A percentile compares a stretch with the other conserved stretches of the same genome.
Evolutionary conservation across 1,140 invertebrate genomes (phyloP).

Genomic region (Bombyx mandarina): DNA sequence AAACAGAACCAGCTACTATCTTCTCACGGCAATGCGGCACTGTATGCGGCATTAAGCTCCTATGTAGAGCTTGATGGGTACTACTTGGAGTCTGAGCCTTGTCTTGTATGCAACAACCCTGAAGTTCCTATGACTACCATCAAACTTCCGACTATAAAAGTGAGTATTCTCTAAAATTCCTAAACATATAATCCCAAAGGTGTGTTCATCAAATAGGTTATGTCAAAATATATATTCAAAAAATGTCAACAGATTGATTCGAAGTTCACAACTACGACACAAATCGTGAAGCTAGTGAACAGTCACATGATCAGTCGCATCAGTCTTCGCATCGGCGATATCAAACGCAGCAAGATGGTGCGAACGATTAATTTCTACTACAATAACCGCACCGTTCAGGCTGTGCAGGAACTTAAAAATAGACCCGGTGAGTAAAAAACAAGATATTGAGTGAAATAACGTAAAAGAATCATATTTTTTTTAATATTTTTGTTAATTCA

Average conservation of each 20-base stretch:
- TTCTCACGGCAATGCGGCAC: conserved; percentile 93
- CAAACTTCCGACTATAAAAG: conserved; percentile 94
- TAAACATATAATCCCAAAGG: too few species aligned
- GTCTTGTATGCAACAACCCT: conserved; percentile 97
- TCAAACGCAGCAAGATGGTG: conserved; percentile 98
- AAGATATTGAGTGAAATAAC: too few species aligned
- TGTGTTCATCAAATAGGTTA: too few species aligned
- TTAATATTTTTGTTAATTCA: too few species aligned
- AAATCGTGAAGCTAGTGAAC: conserved; percentile 96
- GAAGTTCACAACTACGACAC: conserved; percentile 97
- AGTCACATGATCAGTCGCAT: conserved; percentile 97
- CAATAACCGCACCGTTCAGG: conserved; percentile 95
- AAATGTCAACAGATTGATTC: conserved; percentile 82
- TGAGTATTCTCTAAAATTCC: conserved; percentile 22
- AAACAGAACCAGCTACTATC: conserved; percentile 90
- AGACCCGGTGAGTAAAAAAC: conserved; percentile 74
- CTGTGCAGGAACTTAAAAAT: conserved; percentile 97
- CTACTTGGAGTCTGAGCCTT: conserved; percentile 97
- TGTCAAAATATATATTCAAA: too few species aligned
- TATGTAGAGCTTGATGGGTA: conserved; percentile 96
- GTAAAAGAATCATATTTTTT: too few species aligned
- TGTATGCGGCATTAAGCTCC: conserved; percentile 92
- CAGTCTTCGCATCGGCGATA: conserved; percentile 91
- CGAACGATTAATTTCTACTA: conserved; percentile 96
- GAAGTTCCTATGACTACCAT: conserved; percentile 93